Base-by-base conservation (phyloP, 1,140 invertebrate genomes). In the Pachypeltis micranthus region DNA sequence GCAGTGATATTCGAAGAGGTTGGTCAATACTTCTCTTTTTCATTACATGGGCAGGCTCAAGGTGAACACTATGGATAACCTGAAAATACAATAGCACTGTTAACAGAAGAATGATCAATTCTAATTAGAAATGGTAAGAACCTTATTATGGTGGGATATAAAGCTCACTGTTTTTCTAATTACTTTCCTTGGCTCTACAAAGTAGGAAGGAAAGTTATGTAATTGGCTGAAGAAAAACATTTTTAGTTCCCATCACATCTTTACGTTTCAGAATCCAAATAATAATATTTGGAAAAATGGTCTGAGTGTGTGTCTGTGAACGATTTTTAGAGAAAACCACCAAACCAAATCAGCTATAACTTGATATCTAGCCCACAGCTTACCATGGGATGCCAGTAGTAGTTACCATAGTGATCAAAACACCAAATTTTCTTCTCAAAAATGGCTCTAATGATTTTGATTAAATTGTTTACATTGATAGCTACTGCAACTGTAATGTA, bases 21-120 rank as follows among this genome's bases (percentile, higher is more conserved):
- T 95, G 90, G 76, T 87, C 85, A 65, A 87, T 82, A 74, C 88
- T 93, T 61, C 92, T 78, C 73, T 90, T 92, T 68, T 82, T 86
- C 66, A 93, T 81, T 67, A 86, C 73, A 74, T 93, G 90, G 27
- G 75, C 75, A 1, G 84, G 81, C 66, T 90, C 89, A 66, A 93
- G 81, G 72, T 89, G 84, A 34, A 91, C 89, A 62, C 88, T 88
- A 70, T 89, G 84, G 44, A 93, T 79, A 29, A 93, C 83, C 89
- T 93, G 79, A 1, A 70, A 70, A 56, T 55, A 63, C 2, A 2
- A 25, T 7, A 21, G 25, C 28, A 1, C 23, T 10, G 39, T 19
- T 12, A 62, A 12, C 10, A 24, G 19, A 61, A n/a, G 14, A 61
- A 44, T 2, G n/a, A 14, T 24, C 27, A 12, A n/a, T 54, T 54